phyloP scores from a whole-genome alignment of 2,888 invertebrate species.

The Cremastobaeus sp. region DNA sequence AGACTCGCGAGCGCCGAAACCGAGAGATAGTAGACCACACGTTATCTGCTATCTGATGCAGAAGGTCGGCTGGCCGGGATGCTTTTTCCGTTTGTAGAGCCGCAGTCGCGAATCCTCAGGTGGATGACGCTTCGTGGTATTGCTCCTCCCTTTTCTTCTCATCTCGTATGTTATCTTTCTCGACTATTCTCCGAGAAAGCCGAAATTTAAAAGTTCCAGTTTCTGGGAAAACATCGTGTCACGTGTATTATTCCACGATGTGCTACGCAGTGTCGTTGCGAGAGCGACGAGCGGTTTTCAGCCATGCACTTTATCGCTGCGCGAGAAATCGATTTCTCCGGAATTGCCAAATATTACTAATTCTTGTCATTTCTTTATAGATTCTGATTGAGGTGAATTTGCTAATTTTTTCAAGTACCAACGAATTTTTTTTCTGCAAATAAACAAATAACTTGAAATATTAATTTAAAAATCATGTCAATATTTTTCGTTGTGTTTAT shows the following conservation, averaged over 20 bases:
- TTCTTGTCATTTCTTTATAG: too few species aligned
- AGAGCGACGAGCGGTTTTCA: slow-evolving; percentile 1
- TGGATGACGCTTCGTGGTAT: slow-evolving; percentile 55
- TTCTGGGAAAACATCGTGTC: slow-evolving; percentile 50
- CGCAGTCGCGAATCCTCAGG: slow-evolving; percentile 56
- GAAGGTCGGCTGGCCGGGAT: slow-evolving; percentile 31
- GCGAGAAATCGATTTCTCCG: too few species aligned
- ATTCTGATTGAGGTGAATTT: too few species aligned
- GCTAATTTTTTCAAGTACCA: too few species aligned
- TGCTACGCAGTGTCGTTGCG: slow-evolving; percentile 9
- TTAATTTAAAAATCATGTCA: too few species aligned
- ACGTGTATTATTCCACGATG: slow-evolving; percentile 39
- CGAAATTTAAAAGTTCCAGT: slow-evolving; percentile 44
- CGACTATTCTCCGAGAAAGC: slow-evolving; percentile 35
- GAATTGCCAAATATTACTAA: too few species aligned
- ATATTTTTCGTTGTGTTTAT: too few species aligned
- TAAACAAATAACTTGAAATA: too few species aligned
- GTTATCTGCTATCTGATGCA: slow-evolving; percentile 55
- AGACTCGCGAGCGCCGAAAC: slow-evolving; percentile 38
- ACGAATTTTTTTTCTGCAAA: too few species aligned
- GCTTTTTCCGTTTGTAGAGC: slow-evolving; percentile 52
- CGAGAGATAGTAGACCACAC: slow-evolving; percentile 34
- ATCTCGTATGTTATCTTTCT: slow-evolving; percentile 53
- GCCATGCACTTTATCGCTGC: too few species aligned
- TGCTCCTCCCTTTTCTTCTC: slow-evolving; percentile 38